These are phyloP conservation scores for Phenganax marumi DNA, from an alignment of 92 coral and sea anemone genomes.

Conservation along the genomic window DNA sequence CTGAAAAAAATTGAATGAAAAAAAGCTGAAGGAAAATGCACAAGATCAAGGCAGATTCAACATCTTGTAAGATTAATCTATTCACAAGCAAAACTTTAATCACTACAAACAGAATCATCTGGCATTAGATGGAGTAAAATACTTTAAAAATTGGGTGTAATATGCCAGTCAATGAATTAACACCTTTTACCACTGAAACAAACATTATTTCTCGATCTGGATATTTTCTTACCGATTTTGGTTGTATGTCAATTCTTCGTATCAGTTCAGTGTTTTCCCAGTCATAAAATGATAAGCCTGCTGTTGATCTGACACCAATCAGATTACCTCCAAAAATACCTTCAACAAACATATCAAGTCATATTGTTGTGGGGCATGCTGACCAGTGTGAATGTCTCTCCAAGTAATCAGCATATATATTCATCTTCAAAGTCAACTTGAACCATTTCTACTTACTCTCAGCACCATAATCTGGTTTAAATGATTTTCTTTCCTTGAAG, in stretches of 20 bases:
- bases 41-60: not conserved
- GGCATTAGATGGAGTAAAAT: too few relatives aligned
- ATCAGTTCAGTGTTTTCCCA: constrained; percentile 84
- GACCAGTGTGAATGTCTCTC: not conserved
- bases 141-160: too few relatives aligned
- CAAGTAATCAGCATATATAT: not conserved
- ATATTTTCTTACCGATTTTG: constrained; percentile 67
- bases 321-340: constrained; percentile 90
- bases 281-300: constrained; percentile 90
- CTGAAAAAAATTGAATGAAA: constrained; percentile 37
- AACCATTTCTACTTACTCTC: constrained; percentile 60
- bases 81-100: too few relatives aligned
- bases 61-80: not conserved
- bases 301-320: constrained; percentile 82
- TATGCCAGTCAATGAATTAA: too few relatives aligned
- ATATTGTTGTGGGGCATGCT: not conserved
- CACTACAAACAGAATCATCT: too few relatives aligned
- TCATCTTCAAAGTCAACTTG: not conserved
- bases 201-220: not conserved
- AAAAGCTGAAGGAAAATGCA: too few relatives aligned
- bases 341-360: constrained; percentile 14
- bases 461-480: constrained; percentile 93
- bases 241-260: constrained; percentile 91
- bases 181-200: not conserved
- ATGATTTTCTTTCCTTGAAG: constrained; percentile 91